Evolutionary conservation across 2,888 invertebrate species (phyloP).

Genomic region (Gastrophysa polygoni): DNA sequence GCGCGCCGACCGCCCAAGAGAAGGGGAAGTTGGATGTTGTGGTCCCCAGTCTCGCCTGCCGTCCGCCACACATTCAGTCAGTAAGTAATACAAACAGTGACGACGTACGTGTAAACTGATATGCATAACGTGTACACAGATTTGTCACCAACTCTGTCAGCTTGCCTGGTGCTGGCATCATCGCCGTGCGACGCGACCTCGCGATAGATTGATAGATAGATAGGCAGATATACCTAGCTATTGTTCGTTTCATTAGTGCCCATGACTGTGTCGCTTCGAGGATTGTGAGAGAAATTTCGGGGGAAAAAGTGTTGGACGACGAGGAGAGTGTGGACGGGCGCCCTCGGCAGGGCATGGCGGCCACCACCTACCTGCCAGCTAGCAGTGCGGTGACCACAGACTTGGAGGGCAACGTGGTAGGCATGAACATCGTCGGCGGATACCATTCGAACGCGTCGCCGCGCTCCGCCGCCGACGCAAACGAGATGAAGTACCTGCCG

Average conservation of each 20-base stretch:
- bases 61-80: constrained; percentile 59
- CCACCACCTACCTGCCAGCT: constrained; percentile 91
- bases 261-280: too few relatives aligned
- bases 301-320: constrained; percentile 53
- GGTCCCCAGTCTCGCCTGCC: constrained; percentile 43
- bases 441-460: constrained; percentile 84
- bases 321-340: constrained; percentile 61
- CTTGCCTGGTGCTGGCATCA: neutral
- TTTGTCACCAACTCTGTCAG: constrained; percentile 19
- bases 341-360: constrained; percentile 82
- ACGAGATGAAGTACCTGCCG: constrained; percentile 94
- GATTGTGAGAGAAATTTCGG: constrained; percentile 7
- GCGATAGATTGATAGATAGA: constrained; percentile 19
- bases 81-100: constrained; percentile 68
- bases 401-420: constrained; percentile 72
- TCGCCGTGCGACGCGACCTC: constrained; percentile 37
- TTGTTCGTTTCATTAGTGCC: too few relatives aligned
- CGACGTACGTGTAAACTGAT: constrained; percentile 59
- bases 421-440: constrained; percentile 76
- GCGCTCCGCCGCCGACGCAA: constrained; percentile 82
- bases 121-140: constrained; percentile 63
- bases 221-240: too few relatives aligned
- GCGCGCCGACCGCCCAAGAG: constrained; percentile 52
- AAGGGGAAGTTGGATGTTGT: constrained; percentile 40
- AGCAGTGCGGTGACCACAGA: constrained; percentile 74